Evolutionary conservation across 2,888 invertebrate species (phyloP).

Genomic region (Rotaria socialis): DNA sequence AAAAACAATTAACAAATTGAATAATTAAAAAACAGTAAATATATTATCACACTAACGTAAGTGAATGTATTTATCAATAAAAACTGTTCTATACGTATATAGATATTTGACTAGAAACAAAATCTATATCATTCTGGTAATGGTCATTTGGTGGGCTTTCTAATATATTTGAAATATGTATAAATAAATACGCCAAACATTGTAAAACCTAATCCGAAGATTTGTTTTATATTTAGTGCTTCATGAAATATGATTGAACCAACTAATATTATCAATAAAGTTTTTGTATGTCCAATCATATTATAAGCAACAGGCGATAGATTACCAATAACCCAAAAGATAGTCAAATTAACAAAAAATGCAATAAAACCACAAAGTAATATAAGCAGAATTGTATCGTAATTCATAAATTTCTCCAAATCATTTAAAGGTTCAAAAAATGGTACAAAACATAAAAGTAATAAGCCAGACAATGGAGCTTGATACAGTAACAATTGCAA

Average conservation of each 20-base stretch:
- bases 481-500: slow-evolving; percentile 28
- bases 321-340: slow-evolving; percentile 29
- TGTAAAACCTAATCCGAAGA: not conserved
- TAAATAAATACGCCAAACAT: slow-evolving; percentile 13
- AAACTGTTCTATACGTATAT: too few relatives aligned
- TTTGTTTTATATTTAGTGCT: not conserved
- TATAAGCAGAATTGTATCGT: not conserved
- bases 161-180: slow-evolving; percentile 15
- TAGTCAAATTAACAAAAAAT: slow-evolving; percentile 15
- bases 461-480: slow-evolving; percentile 26
- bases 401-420: not conserved
- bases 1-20: too few relatives aligned
- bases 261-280: slow-evolving; percentile 23
- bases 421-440: not conserved
- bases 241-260: not conserved
- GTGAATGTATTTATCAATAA: too few relatives aligned
- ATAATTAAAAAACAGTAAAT: too few relatives aligned
- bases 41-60: too few relatives aligned
- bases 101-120: too few relatives aligned
- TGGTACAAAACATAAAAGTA: not conserved
- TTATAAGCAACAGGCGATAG: slow-evolving; percentile 31
- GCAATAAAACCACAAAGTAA: not conserved
- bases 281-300: slow-evolving; percentile 35
- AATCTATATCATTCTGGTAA: too few relatives aligned
- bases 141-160: not conserved